These are phyloP conservation scores for Octomys mimax DNA, from an alignment of 2,797 vertebrate genomes.

Conservation along the genomic window DNA sequence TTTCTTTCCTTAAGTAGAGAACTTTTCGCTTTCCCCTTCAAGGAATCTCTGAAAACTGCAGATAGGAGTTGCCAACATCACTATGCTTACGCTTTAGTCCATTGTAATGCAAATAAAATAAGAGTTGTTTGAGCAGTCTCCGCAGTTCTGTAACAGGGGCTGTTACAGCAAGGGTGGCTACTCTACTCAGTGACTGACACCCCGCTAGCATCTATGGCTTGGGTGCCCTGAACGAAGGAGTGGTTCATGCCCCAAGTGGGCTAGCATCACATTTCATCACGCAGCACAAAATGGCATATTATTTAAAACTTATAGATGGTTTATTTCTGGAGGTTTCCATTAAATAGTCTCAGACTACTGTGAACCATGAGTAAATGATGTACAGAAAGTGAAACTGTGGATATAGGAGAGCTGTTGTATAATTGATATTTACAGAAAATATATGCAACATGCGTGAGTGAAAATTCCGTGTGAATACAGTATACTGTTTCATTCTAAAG, in stretches of 20 bases:
- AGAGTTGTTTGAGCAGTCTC: background rate
- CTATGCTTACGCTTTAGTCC: background rate
- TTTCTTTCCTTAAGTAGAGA: background rate
- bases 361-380: background rate
- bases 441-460: background rate
- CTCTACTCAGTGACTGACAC: too few relatives aligned
- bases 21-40: background rate
- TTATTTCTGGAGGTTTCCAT: background rate
- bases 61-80: background rate
- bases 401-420: background rate
- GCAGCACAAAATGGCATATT: background rate
- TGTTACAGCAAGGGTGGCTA: background rate
- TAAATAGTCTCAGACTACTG: background rate
- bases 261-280: background rate
- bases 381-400: background rate
- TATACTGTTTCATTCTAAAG: slow-evolving; percentile 2
- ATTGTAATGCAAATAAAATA: background rate
- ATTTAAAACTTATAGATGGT: background rate
- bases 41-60: background rate
- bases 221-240: background rate
- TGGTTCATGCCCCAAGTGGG: background rate
- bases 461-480: background rate
- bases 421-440: slow-evolving; percentile 17
- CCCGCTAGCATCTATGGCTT: background rate
- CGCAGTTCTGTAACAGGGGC: background rate